phyloP scores from a whole-genome alignment of 2,797 vertebrate genomes.

The Acanthurus leucopareius region DNA sequence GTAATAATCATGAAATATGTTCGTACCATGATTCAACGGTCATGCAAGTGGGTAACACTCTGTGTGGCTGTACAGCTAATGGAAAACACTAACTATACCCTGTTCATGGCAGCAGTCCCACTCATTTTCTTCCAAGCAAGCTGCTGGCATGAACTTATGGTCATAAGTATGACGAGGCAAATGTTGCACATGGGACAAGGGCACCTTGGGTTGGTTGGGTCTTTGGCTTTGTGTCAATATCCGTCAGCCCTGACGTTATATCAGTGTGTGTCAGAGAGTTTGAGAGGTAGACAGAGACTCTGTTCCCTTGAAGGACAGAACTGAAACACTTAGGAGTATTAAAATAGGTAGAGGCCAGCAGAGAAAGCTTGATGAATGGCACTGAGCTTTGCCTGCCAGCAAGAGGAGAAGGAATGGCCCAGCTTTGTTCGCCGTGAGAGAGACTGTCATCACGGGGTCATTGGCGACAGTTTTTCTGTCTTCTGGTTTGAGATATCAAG shows the following conservation, averaged over 20 bases:
- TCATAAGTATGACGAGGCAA: constrained; percentile 46
- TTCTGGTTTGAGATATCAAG: constrained; percentile 30
- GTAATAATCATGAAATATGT: constrained; percentile 2
- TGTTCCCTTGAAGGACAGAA: constrained; percentile 70
- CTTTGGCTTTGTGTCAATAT: constrained; percentile 57
- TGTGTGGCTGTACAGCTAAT: constrained; percentile 21
- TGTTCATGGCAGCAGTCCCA: constrained; percentile 29
- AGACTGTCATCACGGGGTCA: constrained; percentile 32
- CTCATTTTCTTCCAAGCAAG: constrained; percentile 6
- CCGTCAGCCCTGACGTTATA: constrained; percentile 57
- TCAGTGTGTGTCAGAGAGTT: constrained; percentile 57
- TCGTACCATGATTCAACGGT: constrained; percentile 25
- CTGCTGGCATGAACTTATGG: constrained; percentile 25
- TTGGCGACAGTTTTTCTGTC: constrained; percentile 44
- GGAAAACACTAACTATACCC: constrained; percentile 6
- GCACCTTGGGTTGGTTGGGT: constrained; percentile 46
- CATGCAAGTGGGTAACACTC: not conserved
- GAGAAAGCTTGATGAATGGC: constrained; percentile 75
- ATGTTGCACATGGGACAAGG: constrained; percentile 60
- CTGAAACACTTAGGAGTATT: constrained; percentile 86
- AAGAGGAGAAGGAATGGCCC: constrained; percentile 43
- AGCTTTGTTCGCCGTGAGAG: constrained; percentile 28
- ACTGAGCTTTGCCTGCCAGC: constrained; percentile 58
- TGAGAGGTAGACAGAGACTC: constrained; percentile 51
- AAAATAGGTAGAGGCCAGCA: constrained; percentile 72